Base-by-base conservation (phyloP, 2,113 vertebrate genomes). In the Hystrix cristata region DNA sequence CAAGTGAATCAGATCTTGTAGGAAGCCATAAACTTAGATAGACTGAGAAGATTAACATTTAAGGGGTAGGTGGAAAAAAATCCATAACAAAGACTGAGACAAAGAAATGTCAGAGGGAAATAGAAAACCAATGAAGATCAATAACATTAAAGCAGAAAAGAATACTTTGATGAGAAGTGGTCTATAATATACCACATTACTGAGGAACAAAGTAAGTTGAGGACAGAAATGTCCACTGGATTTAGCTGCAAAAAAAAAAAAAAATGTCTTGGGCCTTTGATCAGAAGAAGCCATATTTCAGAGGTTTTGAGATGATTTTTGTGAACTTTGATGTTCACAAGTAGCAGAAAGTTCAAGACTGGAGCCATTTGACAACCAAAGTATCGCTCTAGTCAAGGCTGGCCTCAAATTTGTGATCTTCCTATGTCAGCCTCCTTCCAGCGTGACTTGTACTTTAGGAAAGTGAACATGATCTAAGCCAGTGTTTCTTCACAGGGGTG, bases 391-490 rank as follows among this genome's bases (percentile, higher is more conserved):
- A 62, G 14, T 83, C 57, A 59, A 62, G 25, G 57, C 71, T 48
- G 12, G 16, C 51, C 51, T 55, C 29, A 21, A 53, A 79, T 55
- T 79, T 79, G 76, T 79, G 48, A 79, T 79, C 48, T 7, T 78
- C 51, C 74, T 53, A 27, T 7, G 7, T 78, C 51, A 55, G 76
- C 76, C 76, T 55, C 3, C 19, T 53, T 31, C 16, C 31, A 53
- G 12, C n/a, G 27, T 65, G 76, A 72, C 43, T 89, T 65, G 12
- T 71, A 64, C 69, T 72, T 90, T 23, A 82, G 55, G n/a, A 90
- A 91, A 80, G 23, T 57, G 46, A 95, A 84, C 14, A 69, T 92
- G 27, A 11, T 95, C 46, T 25, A 87, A 93, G 46, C 11, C 55
- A 83, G 25, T 71, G 48, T 67, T 69, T 91, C 82, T 74, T 88